phyloP scores from a whole-genome alignment of 2,888 invertebrate genomes.

The Amorpha juglandis region DNA sequence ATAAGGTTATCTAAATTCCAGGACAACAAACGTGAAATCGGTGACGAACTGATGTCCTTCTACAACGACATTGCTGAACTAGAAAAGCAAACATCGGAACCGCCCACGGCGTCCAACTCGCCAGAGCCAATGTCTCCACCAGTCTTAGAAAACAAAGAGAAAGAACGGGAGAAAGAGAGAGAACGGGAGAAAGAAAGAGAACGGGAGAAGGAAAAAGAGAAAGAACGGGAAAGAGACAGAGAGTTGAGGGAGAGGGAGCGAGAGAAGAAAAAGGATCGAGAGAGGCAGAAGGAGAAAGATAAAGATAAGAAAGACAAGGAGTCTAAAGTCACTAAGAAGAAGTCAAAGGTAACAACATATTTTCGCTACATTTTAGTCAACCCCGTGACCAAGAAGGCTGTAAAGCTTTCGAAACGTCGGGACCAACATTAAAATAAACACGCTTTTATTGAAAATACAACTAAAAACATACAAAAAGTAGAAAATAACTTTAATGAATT shows the following conservation, averaged over 20 bases:
- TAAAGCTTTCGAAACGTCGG: no score
- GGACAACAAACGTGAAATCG: constrained; percentile 67
- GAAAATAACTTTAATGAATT: no score
- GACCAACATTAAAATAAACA: no score
- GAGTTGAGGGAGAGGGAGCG: constrained; percentile 33
- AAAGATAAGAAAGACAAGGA: constrained; percentile 35
- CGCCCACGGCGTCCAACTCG: constrained; percentile 41
- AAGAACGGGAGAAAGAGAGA: constrained; percentile 35
- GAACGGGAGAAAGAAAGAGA: constrained; percentile 39
- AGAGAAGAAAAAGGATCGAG: constrained; percentile 30
- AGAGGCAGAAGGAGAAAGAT: constrained; percentile 29
- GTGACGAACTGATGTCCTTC: constrained; percentile 80
- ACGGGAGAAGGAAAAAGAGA: constrained; percentile 15
- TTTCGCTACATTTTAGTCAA: no score
- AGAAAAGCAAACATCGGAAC: constrained; percentile 58
- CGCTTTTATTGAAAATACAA: no score
- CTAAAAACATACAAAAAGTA: no score
- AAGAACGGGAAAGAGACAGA: constrained; percentile 33
- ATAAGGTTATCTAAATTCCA: constrained; percentile 33
- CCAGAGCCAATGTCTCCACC: constrained; percentile 44
- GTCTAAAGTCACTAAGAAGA: constrained; percentile 50
- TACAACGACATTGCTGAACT: constrained; percentile 82
- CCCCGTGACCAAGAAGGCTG: no score
- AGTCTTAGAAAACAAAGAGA: constrained; percentile 28
- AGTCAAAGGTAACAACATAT: constrained; percentile 65